A percentile compares a stretch with the other conserved stretches of the same genome.
Conservation (phyloP, 2,888 invertebrate species). For the Gandaritis pyraliata region DNA sequence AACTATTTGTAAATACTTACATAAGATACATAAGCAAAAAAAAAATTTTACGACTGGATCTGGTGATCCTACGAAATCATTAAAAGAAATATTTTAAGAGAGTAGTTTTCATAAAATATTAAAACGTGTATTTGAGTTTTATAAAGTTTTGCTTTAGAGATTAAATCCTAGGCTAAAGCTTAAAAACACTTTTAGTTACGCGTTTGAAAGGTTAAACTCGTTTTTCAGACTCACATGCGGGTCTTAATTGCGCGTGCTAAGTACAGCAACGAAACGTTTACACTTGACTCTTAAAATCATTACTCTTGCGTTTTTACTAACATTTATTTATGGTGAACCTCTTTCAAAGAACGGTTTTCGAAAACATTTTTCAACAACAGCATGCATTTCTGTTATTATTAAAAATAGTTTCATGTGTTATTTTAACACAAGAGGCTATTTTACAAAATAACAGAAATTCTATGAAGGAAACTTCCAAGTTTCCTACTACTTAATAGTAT, state of each 20-base stretch:
- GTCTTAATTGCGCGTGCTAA: constrained; percentile 67
- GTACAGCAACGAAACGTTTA: constrained; percentile 50
- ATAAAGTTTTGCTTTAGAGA: constrained; percentile 39
- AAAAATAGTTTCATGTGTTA: no score
- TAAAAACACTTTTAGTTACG: constrained; percentile 42
- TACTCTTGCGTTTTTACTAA: constrained; percentile 73
- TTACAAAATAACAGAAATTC: no score
- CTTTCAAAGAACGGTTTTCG: constrained; percentile 6
- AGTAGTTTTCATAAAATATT: constrained; percentile 15
- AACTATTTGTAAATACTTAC: no score
- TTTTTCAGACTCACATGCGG: constrained; percentile 55
- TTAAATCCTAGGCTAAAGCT: constrained; percentile 46
- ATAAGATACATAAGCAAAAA: no score
- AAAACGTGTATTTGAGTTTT: constrained; percentile 11
- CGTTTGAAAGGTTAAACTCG: constrained; percentile 47
- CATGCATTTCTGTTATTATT: no score
- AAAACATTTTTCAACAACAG: no score
- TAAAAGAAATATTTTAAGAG: background rate
- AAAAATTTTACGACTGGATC: no score
- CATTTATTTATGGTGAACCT: constrained; percentile 63
- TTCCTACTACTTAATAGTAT: no score
- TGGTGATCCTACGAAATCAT: no score
- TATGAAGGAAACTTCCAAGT: no score
- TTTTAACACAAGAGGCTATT: no score
- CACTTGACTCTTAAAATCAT: constrained; percentile 71